phyloP scores from a whole-genome alignment of 2,797 vertebrate species.

The Enteromius radiatus region DNA sequence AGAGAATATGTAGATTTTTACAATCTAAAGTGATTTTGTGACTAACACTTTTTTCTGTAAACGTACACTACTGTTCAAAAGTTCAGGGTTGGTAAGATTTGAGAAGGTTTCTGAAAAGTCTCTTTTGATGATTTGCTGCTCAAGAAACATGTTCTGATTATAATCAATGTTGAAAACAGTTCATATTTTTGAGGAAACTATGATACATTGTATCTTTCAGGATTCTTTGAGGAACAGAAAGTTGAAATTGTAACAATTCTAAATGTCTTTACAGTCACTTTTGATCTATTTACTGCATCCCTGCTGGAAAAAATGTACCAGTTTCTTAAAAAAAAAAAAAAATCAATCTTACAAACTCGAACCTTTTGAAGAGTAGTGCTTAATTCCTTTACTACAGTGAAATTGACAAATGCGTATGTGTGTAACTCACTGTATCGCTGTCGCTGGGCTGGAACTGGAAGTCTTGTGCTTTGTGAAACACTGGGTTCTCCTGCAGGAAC shows the following conservation, averaged over 20 bases:
- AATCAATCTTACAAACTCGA: neutral
- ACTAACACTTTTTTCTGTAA: neutral
- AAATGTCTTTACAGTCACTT: neutral
- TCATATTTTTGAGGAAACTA: neutral
- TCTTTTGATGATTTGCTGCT: neutral
- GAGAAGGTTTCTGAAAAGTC: neutral
- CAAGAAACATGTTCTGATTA: neutral
- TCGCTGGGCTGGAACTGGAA: conserved; percentile 98
- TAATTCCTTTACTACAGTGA: neutral
- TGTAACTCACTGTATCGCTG: conserved; percentile 87
- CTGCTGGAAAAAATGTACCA: neutral
- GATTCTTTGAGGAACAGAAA: neutral
- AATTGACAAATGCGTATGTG: neutral
- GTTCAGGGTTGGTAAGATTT: neutral
- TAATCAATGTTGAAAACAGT: neutral
- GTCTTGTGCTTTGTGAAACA: conserved; percentile 92
- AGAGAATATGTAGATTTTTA: neutral
- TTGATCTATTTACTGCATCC: neutral
- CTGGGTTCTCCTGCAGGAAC: conserved; percentile 92
- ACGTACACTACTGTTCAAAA: neutral
- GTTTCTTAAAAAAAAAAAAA: neutral
- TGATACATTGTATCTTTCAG: neutral
- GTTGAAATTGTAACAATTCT: neutral
- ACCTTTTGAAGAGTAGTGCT: neutral
- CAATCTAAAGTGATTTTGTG: neutral